Evolutionary conservation across 1,140 invertebrate genomes (phyloP).

Genomic region (Lepidurus couesii): DNA sequence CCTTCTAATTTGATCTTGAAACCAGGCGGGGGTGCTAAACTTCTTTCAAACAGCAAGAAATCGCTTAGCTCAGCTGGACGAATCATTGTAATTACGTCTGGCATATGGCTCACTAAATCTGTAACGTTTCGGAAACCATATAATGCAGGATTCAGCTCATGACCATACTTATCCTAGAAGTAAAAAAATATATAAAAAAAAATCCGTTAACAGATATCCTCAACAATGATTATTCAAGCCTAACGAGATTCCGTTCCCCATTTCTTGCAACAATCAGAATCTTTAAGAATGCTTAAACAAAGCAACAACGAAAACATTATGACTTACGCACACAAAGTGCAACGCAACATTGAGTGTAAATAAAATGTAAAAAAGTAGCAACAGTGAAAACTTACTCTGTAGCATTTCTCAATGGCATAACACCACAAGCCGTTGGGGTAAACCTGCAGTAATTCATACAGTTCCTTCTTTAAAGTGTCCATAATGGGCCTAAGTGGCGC

Average conservation of each 20-base stretch:
- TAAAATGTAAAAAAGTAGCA: background rate
- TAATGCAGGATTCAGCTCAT: background rate
- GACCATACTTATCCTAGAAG: background rate
- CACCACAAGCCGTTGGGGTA: background rate
- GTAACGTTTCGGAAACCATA: conserved; percentile 1
- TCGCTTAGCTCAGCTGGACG: background rate
- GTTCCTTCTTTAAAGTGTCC: background rate
- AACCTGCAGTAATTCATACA: background rate
- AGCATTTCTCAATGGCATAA: background rate
- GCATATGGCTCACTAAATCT: background rate
- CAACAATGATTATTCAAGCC: background rate
- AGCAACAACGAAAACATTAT: no score
- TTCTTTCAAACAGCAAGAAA: background rate
- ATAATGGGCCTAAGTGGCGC: background rate
- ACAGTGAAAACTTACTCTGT: background rate
- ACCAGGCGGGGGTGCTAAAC: background rate
- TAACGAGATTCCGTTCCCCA: background rate
- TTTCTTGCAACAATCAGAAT: no score
- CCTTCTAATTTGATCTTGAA: background rate
- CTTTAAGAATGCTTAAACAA: no score
- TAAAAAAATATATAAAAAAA: background rate
- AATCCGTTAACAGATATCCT: background rate
- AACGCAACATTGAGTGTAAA: background rate
- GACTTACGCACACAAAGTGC: no score
- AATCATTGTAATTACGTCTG: background rate